Conservation (phyloP, 2,888 invertebrate genomes). For the Petrolisthes cinctipes region DNA sequence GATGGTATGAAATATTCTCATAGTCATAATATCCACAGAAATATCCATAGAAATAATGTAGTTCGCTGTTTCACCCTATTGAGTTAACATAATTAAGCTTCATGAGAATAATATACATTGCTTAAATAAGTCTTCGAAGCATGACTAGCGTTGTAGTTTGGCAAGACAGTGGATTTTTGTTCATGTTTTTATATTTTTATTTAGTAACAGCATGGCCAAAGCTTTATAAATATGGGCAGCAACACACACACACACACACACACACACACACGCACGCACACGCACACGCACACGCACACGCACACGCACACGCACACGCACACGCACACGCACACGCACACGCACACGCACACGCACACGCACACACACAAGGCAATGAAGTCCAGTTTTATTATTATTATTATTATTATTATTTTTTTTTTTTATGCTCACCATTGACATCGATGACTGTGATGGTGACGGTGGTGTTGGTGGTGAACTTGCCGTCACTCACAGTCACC, state of each 20-base stretch:
- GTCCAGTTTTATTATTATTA: not conserved
- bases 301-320: not conserved
- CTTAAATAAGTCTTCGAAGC: too few species aligned
- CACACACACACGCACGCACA: not conserved
- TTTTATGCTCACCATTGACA: constrained; percentile 77
- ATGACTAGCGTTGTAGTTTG: too few species aligned
- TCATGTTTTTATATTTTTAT: too few species aligned
- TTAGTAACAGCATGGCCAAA: too few species aligned
- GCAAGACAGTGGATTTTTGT: too few species aligned
- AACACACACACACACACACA: constrained; percentile 77
- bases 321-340: not conserved
- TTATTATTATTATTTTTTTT: not conserved
- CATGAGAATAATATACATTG: too few species aligned
- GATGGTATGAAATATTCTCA: too few species aligned
- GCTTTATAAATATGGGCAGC: constrained; percentile 72
- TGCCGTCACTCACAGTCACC: constrained; percentile 91
- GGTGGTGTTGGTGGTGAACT: constrained; percentile 83
- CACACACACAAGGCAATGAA: not conserved
- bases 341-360: not conserved
- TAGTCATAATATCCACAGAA: too few species aligned
- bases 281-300: not conserved
- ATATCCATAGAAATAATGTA: too few species aligned
- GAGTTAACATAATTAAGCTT: too few species aligned
- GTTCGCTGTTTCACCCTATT: too few species aligned
- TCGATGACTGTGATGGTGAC: constrained; percentile 83